A percentile compares a stretch with the other conserved stretches of the same genome.
Conservation (phyloP, 2,797 vertebrate species). For the Galago senegalensis region DNA sequence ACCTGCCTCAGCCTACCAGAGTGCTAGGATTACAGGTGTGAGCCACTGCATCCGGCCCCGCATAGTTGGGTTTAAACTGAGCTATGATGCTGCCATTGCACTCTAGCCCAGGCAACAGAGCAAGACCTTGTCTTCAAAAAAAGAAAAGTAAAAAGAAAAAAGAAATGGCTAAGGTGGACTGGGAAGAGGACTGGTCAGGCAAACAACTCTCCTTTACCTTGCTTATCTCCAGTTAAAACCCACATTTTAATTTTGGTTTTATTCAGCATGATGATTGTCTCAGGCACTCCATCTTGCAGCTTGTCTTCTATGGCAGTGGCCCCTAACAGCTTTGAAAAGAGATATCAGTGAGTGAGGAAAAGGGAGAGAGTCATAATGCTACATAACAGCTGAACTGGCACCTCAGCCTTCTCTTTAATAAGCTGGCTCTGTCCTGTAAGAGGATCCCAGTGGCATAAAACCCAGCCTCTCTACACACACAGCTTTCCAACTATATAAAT, state of each 20-base stretch:
- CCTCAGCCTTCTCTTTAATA: neutral
- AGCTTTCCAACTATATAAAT: conserved; percentile 14
- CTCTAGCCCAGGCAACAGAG: neutral
- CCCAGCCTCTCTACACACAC: neutral
- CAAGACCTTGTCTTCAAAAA: neutral
- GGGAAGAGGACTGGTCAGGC: neutral
- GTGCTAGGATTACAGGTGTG: no score
- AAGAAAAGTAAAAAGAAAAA: neutral
- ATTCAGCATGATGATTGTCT: conserved; percentile 94
- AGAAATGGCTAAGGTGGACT: neutral
- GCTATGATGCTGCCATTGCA: neutral
- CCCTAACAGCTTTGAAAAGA: conserved; percentile 92
- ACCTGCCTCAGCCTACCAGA: no score
- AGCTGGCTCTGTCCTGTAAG: neutral
- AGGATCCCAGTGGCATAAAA: neutral
- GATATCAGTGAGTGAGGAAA: conserved; percentile 5
- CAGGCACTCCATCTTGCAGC: conserved; percentile 96
- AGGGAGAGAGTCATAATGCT: neutral
- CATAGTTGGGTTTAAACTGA: neutral
- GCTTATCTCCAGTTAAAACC: conserved; percentile 97
- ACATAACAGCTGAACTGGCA: neutral
- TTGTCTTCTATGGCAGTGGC: conserved; percentile 97
- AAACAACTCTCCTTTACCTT: conserved; percentile 90
- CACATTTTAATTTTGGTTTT: conserved; percentile 97
- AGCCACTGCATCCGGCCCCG: no score